phyloP scores from a whole-genome alignment of 2,888 invertebrate genomes.

The Andrena chrysosceles region DNA sequence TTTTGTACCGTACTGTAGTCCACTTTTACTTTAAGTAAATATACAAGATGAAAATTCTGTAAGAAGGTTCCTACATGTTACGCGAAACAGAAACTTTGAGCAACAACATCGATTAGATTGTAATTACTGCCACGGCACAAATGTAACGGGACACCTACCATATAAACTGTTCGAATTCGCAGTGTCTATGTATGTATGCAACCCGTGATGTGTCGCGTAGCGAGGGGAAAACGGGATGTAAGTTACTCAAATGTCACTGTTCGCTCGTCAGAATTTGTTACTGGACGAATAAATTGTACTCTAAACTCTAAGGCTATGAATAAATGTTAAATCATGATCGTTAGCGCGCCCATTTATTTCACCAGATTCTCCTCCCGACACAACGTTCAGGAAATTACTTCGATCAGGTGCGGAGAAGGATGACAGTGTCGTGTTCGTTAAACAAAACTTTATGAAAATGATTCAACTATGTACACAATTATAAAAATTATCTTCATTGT shows the following conservation, averaged over 20 bases:
- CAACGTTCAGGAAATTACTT: not conserved
- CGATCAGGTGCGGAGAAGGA: conserved; percentile 10
- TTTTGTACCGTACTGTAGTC: conserved; percentile 62
- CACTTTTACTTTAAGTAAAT: conserved; percentile 53
- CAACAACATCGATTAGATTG: conserved; percentile 57
- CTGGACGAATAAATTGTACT: conserved; percentile 53
- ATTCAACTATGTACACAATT: conserved; percentile 69
- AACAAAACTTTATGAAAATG: conserved; percentile 79
- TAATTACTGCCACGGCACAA: conserved; percentile 60
- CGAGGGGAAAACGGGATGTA: conserved; percentile 14
- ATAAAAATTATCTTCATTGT: conserved; percentile 66
- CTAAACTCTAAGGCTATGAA: conserved; percentile 57
- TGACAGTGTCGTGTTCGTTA: conserved; percentile 63
- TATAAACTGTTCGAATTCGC: conserved; percentile 16
- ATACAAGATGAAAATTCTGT: conserved; percentile 47
- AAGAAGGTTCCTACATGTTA: conserved; percentile 64
- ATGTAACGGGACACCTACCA: conserved; percentile 18
- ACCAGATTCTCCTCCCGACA: not conserved
- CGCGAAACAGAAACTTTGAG: conserved; percentile 55
- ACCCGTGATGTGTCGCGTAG: conserved; percentile 16
- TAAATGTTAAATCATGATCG: conserved; percentile 69
- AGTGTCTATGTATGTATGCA: conserved; percentile 1
- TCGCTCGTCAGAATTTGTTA: conserved; percentile 54
- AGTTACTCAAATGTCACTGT: conserved; percentile 18
- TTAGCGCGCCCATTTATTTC: conserved; percentile 54